These are phyloP conservation scores for Eriocheir sinensis DNA, from an alignment of 1,140 invertebrate genomes.

Conservation along the genomic window DNA sequence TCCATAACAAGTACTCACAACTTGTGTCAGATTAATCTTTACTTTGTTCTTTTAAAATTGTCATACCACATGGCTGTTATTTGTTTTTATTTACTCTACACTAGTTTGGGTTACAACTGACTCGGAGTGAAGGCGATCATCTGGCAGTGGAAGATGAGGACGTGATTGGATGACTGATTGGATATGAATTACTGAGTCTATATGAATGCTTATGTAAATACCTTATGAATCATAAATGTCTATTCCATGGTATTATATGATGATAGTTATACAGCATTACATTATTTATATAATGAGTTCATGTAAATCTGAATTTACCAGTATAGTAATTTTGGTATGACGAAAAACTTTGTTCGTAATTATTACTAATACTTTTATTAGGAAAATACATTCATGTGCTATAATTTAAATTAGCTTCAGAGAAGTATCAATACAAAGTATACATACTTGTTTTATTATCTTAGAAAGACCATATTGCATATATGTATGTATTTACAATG, in stretches of 20 bases:
- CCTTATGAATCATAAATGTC: conserved; percentile 67
- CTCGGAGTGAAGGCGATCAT: conserved; percentile 65
- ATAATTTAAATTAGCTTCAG: not conserved
- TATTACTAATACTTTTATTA: too few species aligned
- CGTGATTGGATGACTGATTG: conserved; percentile 59
- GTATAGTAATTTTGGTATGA: not conserved
- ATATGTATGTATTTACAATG: conserved; percentile 60
- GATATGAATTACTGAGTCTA: conserved; percentile 60
- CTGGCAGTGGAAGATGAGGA: conserved; percentile 40
- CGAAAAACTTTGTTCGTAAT: not conserved
- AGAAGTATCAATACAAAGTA: not conserved
- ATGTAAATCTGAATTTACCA: conserved; percentile 27
- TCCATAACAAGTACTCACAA: conserved; percentile 58
- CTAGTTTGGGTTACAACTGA: conserved; percentile 70
- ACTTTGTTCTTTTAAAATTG: conserved; percentile 35
- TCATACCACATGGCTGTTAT: conserved; percentile 52
- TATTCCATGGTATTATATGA: conserved; percentile 58
- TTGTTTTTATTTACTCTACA: conserved; percentile 60
- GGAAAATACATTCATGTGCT: not conserved
- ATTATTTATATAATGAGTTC: conserved; percentile 64
- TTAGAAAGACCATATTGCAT: not conserved
- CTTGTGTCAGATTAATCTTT: conserved; percentile 61
- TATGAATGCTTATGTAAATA: conserved; percentile 66
- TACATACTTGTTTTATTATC: not conserved
- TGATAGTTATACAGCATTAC: conserved; percentile 42